Base-by-base conservation (phyloP, 2,797 vertebrate genomes). In the Remorina albescens region DNA sequence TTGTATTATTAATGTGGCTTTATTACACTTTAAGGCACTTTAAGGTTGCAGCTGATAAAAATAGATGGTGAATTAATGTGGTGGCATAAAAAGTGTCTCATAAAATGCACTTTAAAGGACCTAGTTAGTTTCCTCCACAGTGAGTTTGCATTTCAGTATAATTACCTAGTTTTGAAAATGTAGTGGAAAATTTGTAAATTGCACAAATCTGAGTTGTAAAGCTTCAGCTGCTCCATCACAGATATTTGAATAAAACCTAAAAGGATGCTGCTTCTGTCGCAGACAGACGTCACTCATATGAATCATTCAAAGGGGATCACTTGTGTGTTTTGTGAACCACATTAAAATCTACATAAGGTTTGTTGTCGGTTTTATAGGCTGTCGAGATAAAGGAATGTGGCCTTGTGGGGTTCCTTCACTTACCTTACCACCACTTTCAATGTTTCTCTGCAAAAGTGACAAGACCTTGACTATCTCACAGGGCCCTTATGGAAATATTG, bases 321-420 rank as follows among this genome's bases (percentile, higher is more conserved):
- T 55, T 49, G 62, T 39, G 50, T 63, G 67, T 84, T 84, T 85
- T 74, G 73, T 71, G 79, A 66, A 63, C 68, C 10, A 4, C 65
- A 68, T 53, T 79, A 74, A 88, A 88, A 82, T 80, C 61, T 64
- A 68, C 73, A 66, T 74, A 51, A 71, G 57, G 30, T 60, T 60
- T 78, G 50, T 61, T 79, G 71, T 74, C 46, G n/a, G 18, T 79
- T 81, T 84, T 54, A 78, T 53, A 74, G 75, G 69, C 60, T 75
- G 77, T 83, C 67, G 77, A 70, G 82, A 78, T 82, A 71, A 81
- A 76, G 46, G 44, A 56, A 67, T 60, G 62, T 49, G 67, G 71
- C 74, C 62, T 83, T 80, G 76, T 65, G 41, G 58, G 28, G 37
- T 61, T 76, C 59, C 70, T 71, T 59, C 74, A 66, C 39, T 71